Percentiles rank a stretch among this genome's conserved stretches.
Evolutionary conservation across 2,888 invertebrate species (phyloP).

Genomic region (Eupithecia vulgata): DNA sequence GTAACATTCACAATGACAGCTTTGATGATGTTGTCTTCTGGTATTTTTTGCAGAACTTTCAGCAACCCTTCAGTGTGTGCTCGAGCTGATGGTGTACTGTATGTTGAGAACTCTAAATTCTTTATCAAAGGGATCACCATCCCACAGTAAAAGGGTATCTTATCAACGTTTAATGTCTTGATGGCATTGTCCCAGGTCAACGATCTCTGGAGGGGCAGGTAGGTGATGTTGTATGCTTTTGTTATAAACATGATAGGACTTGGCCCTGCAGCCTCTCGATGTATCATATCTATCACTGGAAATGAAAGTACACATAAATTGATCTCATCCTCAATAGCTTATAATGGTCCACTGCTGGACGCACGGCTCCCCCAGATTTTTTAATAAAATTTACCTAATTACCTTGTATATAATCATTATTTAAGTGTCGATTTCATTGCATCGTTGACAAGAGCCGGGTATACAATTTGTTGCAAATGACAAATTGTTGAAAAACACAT

Average conservation of each 20-base stretch:
- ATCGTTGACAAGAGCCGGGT: too few species aligned
- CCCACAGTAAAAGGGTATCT: constrained; percentile 65
- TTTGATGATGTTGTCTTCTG: constrained; percentile 64
- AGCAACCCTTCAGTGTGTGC: constrained; percentile 51
- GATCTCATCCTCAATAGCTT: too few species aligned
- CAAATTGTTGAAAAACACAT: too few species aligned
- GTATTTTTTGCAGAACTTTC: constrained; percentile 57
- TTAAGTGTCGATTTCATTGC: too few species aligned
- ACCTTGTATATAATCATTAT: too few species aligned
- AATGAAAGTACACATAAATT: constrained; percentile 37
- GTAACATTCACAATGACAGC: constrained; percentile 74
- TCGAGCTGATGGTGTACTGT: constrained; percentile 50
- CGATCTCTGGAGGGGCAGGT: constrained; percentile 64
- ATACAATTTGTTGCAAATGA: too few species aligned
- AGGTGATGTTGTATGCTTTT: constrained; percentile 62
- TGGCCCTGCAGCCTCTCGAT: constrained; percentile 62
- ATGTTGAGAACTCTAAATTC: constrained; percentile 67
- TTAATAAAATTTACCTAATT: too few species aligned
- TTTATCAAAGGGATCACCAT: constrained; percentile 71
- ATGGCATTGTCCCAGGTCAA: constrained; percentile 59
- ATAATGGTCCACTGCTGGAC: too few species aligned
- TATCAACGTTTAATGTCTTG: constrained; percentile 36
- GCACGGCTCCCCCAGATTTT: too few species aligned
- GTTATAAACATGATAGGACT: constrained; percentile 70
- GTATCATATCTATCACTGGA: constrained; percentile 73